Evolutionary conservation across 2,113 vertebrate species (phyloP), one percentile per base, ranked within the genome.

Genomic region (Anas platyrhynchos): DNA sequence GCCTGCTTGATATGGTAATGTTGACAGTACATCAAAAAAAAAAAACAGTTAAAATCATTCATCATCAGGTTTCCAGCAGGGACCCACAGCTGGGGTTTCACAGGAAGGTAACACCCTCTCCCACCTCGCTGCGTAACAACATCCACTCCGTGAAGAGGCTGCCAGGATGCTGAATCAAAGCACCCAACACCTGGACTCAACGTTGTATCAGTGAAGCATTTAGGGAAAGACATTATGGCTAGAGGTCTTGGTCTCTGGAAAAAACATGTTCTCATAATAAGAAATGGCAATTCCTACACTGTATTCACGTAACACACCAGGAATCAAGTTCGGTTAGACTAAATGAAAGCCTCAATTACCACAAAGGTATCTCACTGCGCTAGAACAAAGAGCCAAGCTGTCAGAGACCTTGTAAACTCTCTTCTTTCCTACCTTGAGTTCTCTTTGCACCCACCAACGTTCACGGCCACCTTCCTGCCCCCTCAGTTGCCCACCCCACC

Each of bases 341-440:
- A 78, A 66, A 91, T 6, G 1, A 89, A 94, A 85, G 55, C 22
- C 11, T 79, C 22, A 55, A 5, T 32, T 82, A 61, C 43, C 25
- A 52, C 7, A 3, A 29, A 74, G 62, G 13, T 36, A 78, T 23
- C 54, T 74, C 48, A 44, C 13, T 34, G 69, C 0, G 0, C 5
- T 32, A 73, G 16, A 85, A 63, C 1, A 11, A 1, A 29, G n/a
- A 86, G 14, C 11, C 38, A 84, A 84, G 66, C 16, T 76, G 11
- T 44, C 48, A 7, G 7, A 76, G 15, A 88, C 54, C 15, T 77
- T 93, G 14, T 17, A 46, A 74, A 78, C 34, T 34, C 34, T 34
- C 26, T 36, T 61, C 34, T 52, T 76, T 81, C 62, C 69, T 77
- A 66, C 27, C 44, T 61, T 2, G 48, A 69, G 7, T 46, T 43